phyloP scores from a whole-genome alignment of 2,797 vertebrate species.

The Neosalanx taihuensis region DNA sequence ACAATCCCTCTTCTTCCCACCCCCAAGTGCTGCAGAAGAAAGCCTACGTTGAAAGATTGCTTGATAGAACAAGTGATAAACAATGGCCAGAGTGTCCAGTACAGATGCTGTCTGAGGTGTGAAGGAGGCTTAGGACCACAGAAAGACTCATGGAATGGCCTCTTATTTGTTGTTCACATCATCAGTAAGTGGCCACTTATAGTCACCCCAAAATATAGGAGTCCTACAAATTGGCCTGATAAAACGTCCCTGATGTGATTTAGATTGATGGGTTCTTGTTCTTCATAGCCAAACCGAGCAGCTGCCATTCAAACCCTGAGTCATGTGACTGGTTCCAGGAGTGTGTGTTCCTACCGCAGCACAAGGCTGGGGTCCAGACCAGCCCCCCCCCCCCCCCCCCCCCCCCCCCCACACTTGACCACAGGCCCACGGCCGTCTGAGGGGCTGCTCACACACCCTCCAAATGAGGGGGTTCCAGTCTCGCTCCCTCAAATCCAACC shows the following conservation, averaged over 20 bases:
- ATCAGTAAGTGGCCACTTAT: no score
- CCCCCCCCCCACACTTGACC: no score
- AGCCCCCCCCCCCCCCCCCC: no score
- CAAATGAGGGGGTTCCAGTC: slow-evolving; percentile 70
- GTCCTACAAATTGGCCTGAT: slow-evolving; percentile 2
- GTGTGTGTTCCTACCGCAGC: slow-evolving; percentile 37
- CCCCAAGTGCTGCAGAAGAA: slow-evolving; percentile 5
- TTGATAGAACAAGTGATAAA: slow-evolving; percentile 6
- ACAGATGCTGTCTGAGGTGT: background rate
- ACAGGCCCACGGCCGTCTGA: slow-evolving; percentile 71
- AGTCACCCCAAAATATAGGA: background rate
- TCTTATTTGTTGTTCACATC: no score
- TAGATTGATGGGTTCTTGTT: slow-evolving; percentile 39
- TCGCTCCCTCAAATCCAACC: slow-evolving; percentile 50
- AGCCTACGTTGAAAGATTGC: slow-evolving; percentile 31
- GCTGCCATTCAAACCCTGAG: slow-evolving; percentile 16
- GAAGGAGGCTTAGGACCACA: background rate
- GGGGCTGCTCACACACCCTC: slow-evolving; percentile 58
- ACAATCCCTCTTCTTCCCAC: slow-evolving; percentile 19
- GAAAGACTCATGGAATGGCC: background rate
- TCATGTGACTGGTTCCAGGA: background rate
- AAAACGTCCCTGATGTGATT: slow-evolving; percentile 36
- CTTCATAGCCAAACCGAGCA: slow-evolving; percentile 13
- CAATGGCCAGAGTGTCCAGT: no score
- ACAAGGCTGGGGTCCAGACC: slow-evolving; percentile 64